phyloP scores from a whole-genome alignment of 2,113 vertebrate genomes.

The Amia ocellicauda region DNA sequence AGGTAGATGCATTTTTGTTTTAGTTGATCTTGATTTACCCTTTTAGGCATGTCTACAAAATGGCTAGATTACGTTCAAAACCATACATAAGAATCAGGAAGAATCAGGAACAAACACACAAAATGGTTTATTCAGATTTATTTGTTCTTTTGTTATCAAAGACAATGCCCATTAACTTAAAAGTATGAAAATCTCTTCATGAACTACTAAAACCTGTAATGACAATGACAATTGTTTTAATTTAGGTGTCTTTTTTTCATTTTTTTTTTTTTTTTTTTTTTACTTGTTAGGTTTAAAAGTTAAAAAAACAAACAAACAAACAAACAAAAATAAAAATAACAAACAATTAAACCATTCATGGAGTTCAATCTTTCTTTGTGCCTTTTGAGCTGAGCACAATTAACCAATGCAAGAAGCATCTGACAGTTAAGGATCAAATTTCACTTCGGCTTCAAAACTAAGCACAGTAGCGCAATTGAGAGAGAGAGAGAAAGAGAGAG shows the following conservation, averaged over 20 bases:
- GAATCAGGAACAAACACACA: slow-evolving; percentile 38
- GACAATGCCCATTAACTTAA: slow-evolving; percentile 79
- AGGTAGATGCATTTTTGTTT: no score
- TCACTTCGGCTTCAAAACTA: slow-evolving; percentile 43
- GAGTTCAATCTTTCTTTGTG: slow-evolving; percentile 54
- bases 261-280: slow-evolving; percentile 65
- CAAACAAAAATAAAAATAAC: slow-evolving; percentile 38
- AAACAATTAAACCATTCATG: slow-evolving; percentile 39
- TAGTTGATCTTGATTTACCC: no score
- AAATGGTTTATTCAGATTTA: slow-evolving; percentile 67
- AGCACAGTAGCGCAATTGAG: slow-evolving; percentile 59
- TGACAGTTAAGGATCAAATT: slow-evolving; percentile 40
- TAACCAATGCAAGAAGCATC: slow-evolving; percentile 41
- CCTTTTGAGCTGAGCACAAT: slow-evolving; percentile 35
- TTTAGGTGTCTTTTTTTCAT: slow-evolving; percentile 55
- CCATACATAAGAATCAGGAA: no score
- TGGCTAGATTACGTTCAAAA: no score
- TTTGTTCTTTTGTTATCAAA: slow-evolving; percentile 84
- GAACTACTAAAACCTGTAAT: slow-evolving; percentile 68
- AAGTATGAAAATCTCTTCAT: slow-evolving; percentile 74
- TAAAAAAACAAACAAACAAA: slow-evolving; percentile 31
- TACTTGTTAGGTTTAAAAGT: slow-evolving; percentile 50
- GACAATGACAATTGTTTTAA: slow-evolving; percentile 41
- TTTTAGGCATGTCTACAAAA: no score
- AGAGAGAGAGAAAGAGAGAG: slow-evolving; percentile 28